Percentiles rank a stretch among this genome's conserved stretches.
Evolutionary conservation across 1,140 invertebrate species (phyloP).

Genomic region (Camponotus vicinus): DNA sequence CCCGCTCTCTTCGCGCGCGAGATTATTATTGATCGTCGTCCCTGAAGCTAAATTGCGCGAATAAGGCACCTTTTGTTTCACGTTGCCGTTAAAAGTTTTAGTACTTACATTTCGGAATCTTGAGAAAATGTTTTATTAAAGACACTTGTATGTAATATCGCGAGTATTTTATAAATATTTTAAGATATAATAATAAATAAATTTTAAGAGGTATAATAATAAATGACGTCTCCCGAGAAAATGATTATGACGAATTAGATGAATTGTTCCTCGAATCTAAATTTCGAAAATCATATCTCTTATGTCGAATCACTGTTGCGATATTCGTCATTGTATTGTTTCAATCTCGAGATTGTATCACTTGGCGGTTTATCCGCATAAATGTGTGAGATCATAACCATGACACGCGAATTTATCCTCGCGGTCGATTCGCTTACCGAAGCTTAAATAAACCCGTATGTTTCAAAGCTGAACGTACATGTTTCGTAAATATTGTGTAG

Average conservation of each 20-base stretch:
- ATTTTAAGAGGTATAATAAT: not conserved
- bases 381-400: constrained; percentile 42
- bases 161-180: too few species aligned
- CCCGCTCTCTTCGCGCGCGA: constrained; percentile 22
- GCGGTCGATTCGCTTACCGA: not conserved
- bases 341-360: constrained; percentile 39
- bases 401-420: constrained; percentile 49
- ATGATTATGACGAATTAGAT: not conserved
- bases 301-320: constrained; percentile 16
- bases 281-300: not conserved
- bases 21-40: constrained; percentile 71
- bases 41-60: constrained; percentile 62
- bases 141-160: not conserved
- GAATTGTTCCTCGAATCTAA: not conserved
- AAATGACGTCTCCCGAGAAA: not conserved
- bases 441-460: constrained; percentile 34
- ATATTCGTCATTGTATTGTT: constrained; percentile 41
- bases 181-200: not conserved
- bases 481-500: constrained; percentile 35
- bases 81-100: constrained; percentile 1
- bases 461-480: constrained; percentile 15
- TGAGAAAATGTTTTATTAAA: not conserved
- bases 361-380: constrained; percentile 7
- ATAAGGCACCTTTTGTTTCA: constrained; percentile 65
- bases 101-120: constrained; percentile 37